Conservation (phyloP, 2,113 vertebrate genomes). For the Empidonax alnorum region DNA sequence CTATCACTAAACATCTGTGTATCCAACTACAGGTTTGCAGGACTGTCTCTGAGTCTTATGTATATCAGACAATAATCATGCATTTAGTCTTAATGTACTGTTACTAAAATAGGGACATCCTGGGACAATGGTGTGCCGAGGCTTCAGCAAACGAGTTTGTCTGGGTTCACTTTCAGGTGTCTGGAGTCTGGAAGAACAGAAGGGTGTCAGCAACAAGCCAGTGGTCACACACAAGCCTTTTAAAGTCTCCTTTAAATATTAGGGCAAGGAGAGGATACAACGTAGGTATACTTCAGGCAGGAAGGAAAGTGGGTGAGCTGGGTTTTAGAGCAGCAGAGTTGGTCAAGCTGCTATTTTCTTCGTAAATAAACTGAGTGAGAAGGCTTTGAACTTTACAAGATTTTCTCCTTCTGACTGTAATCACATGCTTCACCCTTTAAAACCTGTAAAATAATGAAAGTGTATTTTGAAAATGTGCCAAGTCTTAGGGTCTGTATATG, state of each 20-base stretch:
- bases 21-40: background rate
- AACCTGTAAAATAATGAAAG: background rate
- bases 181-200: background rate
- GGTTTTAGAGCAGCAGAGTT: background rate
- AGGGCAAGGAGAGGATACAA: background rate
- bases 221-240: background rate
- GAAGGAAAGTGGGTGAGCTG: background rate
- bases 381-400: background rate
- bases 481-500: background rate
- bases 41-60: background rate
- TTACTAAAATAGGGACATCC: slow-evolving; percentile 13
- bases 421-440: background rate
- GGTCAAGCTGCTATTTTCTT: background rate
- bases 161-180: slow-evolving; percentile 37
- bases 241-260: background rate
- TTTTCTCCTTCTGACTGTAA: background rate
- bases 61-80: background rate
- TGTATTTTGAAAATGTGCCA: background rate
- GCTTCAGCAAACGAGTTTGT: slow-evolving; percentile 2
- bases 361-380: background rate
- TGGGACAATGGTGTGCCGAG: background rate
- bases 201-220: background rate
- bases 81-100: slow-evolving; percentile 2
- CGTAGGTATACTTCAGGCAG: background rate
- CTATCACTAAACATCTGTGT: background rate